Conservation (phyloP, 2,888 invertebrate genomes). For the Lypha dubia region DNA sequence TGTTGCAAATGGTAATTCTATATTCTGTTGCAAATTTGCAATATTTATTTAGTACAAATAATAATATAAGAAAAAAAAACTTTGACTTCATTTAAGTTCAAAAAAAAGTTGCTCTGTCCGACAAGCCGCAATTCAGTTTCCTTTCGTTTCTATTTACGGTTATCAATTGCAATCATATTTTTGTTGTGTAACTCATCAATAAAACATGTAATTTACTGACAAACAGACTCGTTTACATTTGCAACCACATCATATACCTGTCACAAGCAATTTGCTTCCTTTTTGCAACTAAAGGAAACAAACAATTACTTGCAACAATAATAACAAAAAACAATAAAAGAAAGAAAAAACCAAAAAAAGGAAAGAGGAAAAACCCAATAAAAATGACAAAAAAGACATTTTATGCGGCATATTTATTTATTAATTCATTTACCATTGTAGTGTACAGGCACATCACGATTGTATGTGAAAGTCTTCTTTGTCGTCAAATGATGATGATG, state of each 20-base stretch:
- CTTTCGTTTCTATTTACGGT: background rate
- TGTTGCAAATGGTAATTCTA: too few species aligned
- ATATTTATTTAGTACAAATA: too few species aligned
- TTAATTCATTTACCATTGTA: conserved; percentile 81
- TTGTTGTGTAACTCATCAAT: conserved; percentile 43
- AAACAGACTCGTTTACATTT: conserved; percentile 13
- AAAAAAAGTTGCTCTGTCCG: too few species aligned
- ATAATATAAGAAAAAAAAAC: too few species aligned
- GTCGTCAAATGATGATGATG: conserved; percentile 87
- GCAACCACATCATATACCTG: conserved; percentile 44
- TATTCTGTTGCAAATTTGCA: too few species aligned
- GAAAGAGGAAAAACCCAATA: background rate
- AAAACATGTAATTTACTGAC: conserved; percentile 29
- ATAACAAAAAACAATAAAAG: background rate
- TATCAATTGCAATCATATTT: conserved; percentile 11
- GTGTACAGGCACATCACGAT: conserved; percentile 84
- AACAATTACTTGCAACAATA: conserved; percentile 24
- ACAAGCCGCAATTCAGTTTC: background rate
- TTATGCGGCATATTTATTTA: conserved; percentile 74
- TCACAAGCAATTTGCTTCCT: conserved; percentile 29
- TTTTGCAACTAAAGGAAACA: conserved; percentile 21
- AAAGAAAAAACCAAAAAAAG: background rate
- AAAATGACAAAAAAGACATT: conserved; percentile 11
- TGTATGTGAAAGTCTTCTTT: conserved; percentile 87
- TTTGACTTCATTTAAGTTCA: too few species aligned